Conservation (phyloP, 2,113 vertebrate genomes). For the Semnornis frantzii region DNA sequence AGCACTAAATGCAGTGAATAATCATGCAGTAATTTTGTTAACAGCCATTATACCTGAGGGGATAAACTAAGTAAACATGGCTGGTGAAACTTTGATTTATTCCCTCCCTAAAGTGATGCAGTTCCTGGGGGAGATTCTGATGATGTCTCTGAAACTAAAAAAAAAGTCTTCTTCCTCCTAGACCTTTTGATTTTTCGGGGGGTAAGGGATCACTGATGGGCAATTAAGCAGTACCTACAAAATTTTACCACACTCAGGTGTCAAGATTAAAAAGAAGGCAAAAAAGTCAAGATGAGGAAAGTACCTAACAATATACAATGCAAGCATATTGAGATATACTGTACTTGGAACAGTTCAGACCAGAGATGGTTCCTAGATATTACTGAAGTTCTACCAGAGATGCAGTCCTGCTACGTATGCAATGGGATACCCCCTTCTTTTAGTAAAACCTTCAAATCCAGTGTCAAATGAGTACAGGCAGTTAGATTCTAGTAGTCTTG, state of each 20-base stretch:
- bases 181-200: not conserved
- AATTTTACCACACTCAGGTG: not conserved
- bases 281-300: not conserved
- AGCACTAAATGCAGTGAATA: not conserved
- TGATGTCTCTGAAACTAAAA: conserved; percentile 5
- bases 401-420: not conserved
- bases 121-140: conserved; percentile 4
- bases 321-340: not conserved
- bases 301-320: not conserved
- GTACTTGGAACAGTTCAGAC: not conserved
- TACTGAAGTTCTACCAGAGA: not conserved
- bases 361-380: not conserved
- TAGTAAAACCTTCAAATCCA: not conserved
- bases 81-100: not conserved
- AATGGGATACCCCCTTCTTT: not conserved
- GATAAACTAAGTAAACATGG: not conserved
- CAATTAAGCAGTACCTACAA: conserved; percentile 25
- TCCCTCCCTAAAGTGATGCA: not conserved
- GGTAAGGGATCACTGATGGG: not conserved
- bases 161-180: not conserved
- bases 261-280: not conserved
- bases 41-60: not conserved
- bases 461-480: not conserved
- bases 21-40: not conserved
- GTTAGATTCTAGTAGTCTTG: not conserved